Base-by-base conservation (phyloP, 2,888 invertebrate genomes). In the Chymomyza fuscimana region DNA sequence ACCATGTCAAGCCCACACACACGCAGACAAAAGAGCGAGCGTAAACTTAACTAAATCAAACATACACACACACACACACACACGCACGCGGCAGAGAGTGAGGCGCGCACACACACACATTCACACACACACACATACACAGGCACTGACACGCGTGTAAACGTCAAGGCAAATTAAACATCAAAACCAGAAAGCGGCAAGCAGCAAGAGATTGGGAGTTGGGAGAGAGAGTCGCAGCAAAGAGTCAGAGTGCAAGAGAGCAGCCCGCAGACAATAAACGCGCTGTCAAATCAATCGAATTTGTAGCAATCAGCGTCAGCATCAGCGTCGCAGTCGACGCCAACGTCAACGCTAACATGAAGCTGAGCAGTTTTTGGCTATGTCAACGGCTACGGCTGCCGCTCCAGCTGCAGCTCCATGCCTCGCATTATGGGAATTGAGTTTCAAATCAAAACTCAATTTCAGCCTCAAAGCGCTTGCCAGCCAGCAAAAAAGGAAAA, bases 371-470 rank as follows among this genome's bases (percentile, higher is more conserved):
- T 59, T 60, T 36, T 19, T 29, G 56, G 22, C 12, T 29, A 19
- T 52, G 52, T 52, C 52, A 52, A 52, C 51, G 51, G 19, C 19
- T 19, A 19, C 19, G 2, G 32, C 32, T 32, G 7, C 32, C 6
- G 32, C 32, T 32, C 32, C 32, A 32, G 32, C 32, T 19, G 22
- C 25, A 32, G 32, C 32, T 32, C 12, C 58, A 15, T 58, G 32
- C 60, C 46, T 67, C 75, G 22, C 63, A 67, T 74, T 68, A 75
- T 68, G 75, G 68, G 77, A 75, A 76, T 75, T 76, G 75, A 72
- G 76, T 84, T 88, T 86, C 75, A 74, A 87, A 84, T 84, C 86
- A 84, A 88, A 84, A 84, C 88, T 84, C 86, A 86, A 88, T 84
- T 84, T 88, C 65, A 69, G 74, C 65, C 78, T 66, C 58, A 58